Evolutionary conservation across 2,888 invertebrate genomes (phyloP), one percentile per base, ranked within the genome.

Genomic region (Megaustenia siamemsis): DNA sequence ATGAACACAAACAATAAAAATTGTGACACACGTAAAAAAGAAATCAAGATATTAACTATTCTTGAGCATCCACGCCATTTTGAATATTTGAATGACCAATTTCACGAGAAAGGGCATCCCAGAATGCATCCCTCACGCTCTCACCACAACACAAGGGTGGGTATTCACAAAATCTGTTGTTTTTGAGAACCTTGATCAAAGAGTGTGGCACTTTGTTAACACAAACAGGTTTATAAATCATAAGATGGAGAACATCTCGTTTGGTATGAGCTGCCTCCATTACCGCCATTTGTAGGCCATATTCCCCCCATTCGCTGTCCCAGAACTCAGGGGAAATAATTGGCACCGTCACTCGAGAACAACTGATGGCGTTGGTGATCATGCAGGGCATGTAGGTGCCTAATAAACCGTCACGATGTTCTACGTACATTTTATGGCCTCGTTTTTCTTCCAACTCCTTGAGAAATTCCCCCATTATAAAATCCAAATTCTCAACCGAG

Each of bases 231-330:
- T 80, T 71, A 45, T 83, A 79, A 10, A 83, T 12, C 24, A 86
- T 75, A 63, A 86, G 73, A 45, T 83, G 78, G 35, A 86, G 82
- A 35, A 86, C 83, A 53, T 75, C 28, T 3, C 86, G 73, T 15
- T 73, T 56, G 15, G 80, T 43, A 35, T 79, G 66, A 1, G 21
- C 32, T 10, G 49, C 49, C 69, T 86, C 86, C 79, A 86, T 68
- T 1, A 66, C 73, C 24, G 86, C 86, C 83, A 86, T 86, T 80
- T 86, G 83, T 24, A 86, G 49, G 15, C 75, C 83, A 73, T 86
- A 86, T 38, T 80, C 45, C 24, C 71, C 49, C 83, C 83, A 86
- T 32, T 83, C 83, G 18, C 40, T 63, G 1, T 68, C 45, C 83
- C 83, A 82, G 79, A 83, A 78, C 43, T 56, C 66, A 18, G 66